phyloP scores from a whole-genome alignment of 2,797 vertebrate genomes.

The Notamacropus eugenii region DNA sequence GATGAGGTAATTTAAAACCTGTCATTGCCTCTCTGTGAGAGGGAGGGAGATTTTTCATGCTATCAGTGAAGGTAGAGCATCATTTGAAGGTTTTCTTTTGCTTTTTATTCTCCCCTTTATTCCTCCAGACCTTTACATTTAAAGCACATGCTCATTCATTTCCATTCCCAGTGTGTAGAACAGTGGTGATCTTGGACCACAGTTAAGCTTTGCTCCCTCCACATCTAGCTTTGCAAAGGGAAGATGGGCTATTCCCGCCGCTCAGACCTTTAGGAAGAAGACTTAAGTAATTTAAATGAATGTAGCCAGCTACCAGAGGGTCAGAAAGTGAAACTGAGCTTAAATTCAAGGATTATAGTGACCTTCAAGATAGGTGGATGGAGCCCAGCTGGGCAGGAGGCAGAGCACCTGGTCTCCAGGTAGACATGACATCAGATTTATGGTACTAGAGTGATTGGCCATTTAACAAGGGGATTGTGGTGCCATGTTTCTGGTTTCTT shows the following conservation, averaged over 20 bases:
- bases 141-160: not conserved
- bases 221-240: not conserved
- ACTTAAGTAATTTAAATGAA: not conserved
- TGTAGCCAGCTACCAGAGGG: not conserved
- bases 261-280: not conserved
- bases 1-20: slow-evolving; percentile 82
- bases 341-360: not conserved
- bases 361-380: not conserved
- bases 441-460: not conserved
- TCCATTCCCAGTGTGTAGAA: not conserved
- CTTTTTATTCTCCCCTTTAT: not conserved
- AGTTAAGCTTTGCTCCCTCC: not conserved
- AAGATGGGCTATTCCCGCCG: not conserved
- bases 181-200: not conserved
- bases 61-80: slow-evolving; percentile 70
- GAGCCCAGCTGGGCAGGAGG: not conserved
- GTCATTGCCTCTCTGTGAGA: slow-evolving; percentile 80
- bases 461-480: not conserved
- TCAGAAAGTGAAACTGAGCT: not conserved
- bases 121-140: slow-evolving; percentile 17
- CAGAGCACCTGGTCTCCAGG: not conserved
- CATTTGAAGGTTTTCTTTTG: slow-evolving; percentile 51
- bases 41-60: slow-evolving; percentile 74
- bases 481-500: not conserved
- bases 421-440: not conserved